phyloP scores from a whole-genome alignment of 1,140 invertebrate genomes.

The Leptopilina boulardi region DNA sequence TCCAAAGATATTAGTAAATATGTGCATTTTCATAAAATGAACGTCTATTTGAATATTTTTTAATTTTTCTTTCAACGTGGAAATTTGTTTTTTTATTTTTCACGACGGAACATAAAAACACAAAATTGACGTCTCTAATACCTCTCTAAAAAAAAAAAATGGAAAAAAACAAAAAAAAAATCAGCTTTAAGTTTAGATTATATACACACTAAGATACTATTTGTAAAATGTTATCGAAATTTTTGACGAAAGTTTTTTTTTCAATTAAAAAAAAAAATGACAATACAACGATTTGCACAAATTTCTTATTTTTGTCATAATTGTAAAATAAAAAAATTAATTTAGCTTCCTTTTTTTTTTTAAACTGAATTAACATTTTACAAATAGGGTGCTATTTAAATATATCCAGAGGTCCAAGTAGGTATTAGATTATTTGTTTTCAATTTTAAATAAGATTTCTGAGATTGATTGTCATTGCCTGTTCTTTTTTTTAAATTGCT shows the following conservation, averaged over 20 bases:
- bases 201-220: constrained; percentile 43
- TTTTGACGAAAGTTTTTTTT: not conserved
- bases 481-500: not conserved
- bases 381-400: constrained; percentile 54
- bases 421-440: constrained; percentile 49
- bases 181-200: constrained; percentile 47
- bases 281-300: constrained; percentile 45
- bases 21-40: constrained; percentile 34
- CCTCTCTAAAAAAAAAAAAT: constrained; percentile 42
- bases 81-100: not conserved
- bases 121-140: constrained; percentile 47
- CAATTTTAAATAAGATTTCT: constrained; percentile 45
- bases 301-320: too few species aligned
- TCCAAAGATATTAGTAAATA: constrained; percentile 38
- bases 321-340: too few species aligned
- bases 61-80: not conserved
- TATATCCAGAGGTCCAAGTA: constrained; percentile 46
- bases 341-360: constrained; percentile 31
- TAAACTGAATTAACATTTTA: constrained; percentile 48
- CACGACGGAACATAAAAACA: not conserved
- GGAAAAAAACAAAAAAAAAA: too few species aligned
- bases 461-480: constrained; percentile 41
- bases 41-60: constrained; percentile 27
- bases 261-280: too few species aligned
- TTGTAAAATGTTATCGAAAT: constrained; percentile 51